Evolutionary conservation across 2,888 invertebrate genomes (phyloP).

Genomic region (Pristionchus exspectatus): DNA sequence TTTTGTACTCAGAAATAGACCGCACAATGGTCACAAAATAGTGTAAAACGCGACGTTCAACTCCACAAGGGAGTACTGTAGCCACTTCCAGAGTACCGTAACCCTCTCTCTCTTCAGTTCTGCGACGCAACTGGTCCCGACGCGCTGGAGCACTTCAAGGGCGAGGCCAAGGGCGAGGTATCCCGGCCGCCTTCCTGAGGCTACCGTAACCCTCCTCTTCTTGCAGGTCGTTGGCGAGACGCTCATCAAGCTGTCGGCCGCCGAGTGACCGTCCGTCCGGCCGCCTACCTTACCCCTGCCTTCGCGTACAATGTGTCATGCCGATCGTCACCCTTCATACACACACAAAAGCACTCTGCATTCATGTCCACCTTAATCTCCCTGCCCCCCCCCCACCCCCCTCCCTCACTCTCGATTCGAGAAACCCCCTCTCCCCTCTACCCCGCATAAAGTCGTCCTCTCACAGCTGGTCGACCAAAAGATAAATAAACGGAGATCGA

Average conservation of each 20-base stretch:
- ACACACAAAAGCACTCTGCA: not conserved
- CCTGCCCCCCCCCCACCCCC: not conserved
- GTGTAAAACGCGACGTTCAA: not conserved
- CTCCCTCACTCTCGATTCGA: not conserved
- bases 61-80: too few species aligned
- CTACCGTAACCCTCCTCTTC: not conserved
- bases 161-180: constrained; percentile 45
- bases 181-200: not conserved
- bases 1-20: too few species aligned
- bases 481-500: not conserved
- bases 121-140: constrained; percentile 41
- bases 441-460: constrained; percentile 5
- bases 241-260: constrained; percentile 53
- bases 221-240: constrained; percentile 49
- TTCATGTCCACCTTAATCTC: not conserved
- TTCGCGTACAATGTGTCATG: not conserved
- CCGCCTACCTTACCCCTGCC: not conserved
- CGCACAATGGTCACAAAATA: not conserved
- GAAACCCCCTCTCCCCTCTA: not conserved
- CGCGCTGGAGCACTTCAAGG: constrained; percentile 52
- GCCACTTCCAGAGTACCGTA: too few species aligned
- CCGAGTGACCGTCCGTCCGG: not conserved
- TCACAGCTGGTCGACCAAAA: not conserved
- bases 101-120: constrained; percentile 14
- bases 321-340: constrained; percentile 11